Percentiles rank a stretch among this genome's conserved stretches.
Conservation (phyloP, 2,888 invertebrate genomes). For the Macrosiphum euphorbiae region DNA sequence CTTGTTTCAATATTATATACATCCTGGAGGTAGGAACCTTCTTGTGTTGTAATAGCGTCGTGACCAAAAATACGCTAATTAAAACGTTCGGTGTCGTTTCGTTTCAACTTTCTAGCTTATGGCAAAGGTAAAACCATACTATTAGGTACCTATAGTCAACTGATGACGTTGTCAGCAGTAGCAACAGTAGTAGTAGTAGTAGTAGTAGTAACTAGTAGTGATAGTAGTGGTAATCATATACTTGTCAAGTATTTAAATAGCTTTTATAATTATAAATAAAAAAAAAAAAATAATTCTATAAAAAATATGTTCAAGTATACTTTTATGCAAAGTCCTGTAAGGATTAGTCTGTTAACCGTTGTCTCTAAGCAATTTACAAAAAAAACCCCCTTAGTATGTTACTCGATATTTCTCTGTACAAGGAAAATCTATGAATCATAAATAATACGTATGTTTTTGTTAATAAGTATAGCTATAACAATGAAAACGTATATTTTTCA, state of each 20-base stretch:
- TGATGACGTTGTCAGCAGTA: no score
- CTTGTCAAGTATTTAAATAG: neutral
- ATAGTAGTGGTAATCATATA: neutral
- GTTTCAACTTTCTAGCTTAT: neutral
- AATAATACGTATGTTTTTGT: no score
- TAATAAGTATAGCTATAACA: no score
- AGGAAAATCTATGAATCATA: no score
- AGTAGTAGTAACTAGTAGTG: no score
- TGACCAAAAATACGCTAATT: neutral
- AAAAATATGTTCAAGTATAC: neutral
- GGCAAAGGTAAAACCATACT: neutral
- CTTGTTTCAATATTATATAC: neutral
- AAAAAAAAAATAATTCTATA: neutral
- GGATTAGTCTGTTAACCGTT: neutral
- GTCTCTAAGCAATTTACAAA: neutral
- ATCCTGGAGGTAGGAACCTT: neutral
- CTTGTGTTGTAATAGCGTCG: neutral
- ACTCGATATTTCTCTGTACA: no score
- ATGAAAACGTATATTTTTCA: no score
- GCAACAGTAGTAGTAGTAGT: no score
- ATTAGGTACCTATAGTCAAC: no score
- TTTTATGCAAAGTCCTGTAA: neutral
- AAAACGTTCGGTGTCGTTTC: conserved; percentile 13
- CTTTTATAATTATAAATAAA: neutral
- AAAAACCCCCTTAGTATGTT: neutral